These are phyloP conservation scores for Brachionus asplanchnoidis DNA, from an alignment of 1,140 invertebrate genomes.

Conservation along the genomic window DNA sequence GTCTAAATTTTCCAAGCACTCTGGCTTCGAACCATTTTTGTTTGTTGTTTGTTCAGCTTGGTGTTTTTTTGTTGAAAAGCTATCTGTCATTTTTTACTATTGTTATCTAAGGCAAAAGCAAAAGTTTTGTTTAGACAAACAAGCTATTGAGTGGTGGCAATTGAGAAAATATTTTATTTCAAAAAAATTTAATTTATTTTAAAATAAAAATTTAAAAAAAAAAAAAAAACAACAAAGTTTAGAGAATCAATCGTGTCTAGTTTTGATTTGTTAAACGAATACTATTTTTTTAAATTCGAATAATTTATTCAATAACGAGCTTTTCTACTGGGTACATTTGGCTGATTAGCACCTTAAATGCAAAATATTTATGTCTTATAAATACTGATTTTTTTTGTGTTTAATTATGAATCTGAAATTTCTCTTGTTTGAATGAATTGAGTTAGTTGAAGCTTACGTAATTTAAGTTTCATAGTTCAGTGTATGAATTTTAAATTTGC, in stretches of 20 bases:
- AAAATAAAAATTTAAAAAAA: not conserved
- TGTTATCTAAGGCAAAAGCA: not conserved
- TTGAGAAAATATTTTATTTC: not conserved
- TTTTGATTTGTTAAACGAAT: not conserved
- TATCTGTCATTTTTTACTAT: not conserved
- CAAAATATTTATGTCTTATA: not conserved
- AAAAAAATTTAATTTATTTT: not conserved
- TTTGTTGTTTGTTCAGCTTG: not conserved
- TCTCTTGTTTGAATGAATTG: not conserved
- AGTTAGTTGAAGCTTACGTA: not conserved
- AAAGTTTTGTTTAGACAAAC: not conserved
- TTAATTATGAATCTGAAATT: not conserved
- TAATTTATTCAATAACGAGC: slow-evolving; percentile 23
- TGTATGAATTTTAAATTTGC: not conserved
- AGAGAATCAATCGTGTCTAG: slow-evolving; percentile 22
- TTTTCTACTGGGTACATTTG: slow-evolving; percentile 36
- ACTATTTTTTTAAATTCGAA: not conserved
- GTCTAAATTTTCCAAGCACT: slow-evolving; percentile 14
- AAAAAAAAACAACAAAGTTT: not conserved
- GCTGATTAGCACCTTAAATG: slow-evolving; percentile 33
- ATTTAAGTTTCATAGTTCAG: slow-evolving; percentile 27
- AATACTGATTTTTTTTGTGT: not conserved
- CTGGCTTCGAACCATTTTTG: not conserved
- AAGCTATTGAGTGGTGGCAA: not conserved
- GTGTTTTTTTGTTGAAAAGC: not conserved